Evolutionary conservation across 2,888 invertebrate genomes (phyloP), one percentile per base, ranked within the genome.

Genomic region (Acrobasis suavella): DNA sequence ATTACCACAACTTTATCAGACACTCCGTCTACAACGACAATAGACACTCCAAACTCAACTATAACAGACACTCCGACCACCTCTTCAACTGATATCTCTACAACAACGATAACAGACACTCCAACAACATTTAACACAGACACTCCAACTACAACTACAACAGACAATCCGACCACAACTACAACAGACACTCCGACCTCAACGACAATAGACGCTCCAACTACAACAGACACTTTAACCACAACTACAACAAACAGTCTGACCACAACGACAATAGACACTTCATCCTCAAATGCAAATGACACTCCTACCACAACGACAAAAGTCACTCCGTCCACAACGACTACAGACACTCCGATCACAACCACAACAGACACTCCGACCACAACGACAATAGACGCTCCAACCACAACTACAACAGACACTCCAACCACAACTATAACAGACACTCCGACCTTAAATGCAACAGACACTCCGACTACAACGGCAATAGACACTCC

Each of bases 361-460:
- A 56, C 61, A 16, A 62, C 58, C 0, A 39, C 12, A 5, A 22
- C 49, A 38, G 17, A 17, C 32, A 56, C 64, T n/a, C 62, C 60
- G 15, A 50, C 50, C 0, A 63, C 62, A 50, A 51, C 55, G 7
- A 50, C 42, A 12, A 22, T 46, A 2, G 12, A 42, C 50, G 16
- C 6, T 15, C 9, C 50, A 50, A 2, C 15, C 9, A 50, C 50
- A 50, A n/a, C 15, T n/a, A 46, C 51, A 7, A 60, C 61, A 15
- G 65, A 54, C 6, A n/a, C 64, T 10, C 58, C 55, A 10, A 58
- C 60, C 42, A 63, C 63, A 15, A 61, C 65, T 51, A 58, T 61
- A 2, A 59, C 32, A 6, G 32, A 32, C 32, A 32, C 55, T 42
- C 52, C 39, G 9, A 51, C 59, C 5, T 49, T 38, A 39, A 37